These are phyloP conservation scores for Lindbergichthys nudifrons DNA, from an alignment of 2,797 vertebrate species.

Conservation along the genomic window DNA sequence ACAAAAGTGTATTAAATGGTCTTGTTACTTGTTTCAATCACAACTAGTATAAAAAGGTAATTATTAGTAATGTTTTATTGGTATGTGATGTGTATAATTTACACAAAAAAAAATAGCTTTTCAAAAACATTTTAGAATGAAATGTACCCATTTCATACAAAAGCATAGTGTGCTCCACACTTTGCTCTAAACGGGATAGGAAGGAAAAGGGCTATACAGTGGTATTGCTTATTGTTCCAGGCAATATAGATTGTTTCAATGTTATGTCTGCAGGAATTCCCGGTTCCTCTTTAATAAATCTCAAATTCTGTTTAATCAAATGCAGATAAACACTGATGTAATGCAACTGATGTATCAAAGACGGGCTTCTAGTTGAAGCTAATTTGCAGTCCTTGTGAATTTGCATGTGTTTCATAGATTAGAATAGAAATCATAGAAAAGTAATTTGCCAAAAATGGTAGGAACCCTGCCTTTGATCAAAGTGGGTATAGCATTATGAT, in stretches of 20 bases:
- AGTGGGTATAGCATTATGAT: too few relatives aligned
- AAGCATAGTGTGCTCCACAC: too few relatives aligned
- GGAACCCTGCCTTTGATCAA: too few relatives aligned
- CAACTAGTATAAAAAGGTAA: not conserved
- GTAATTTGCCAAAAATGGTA: too few relatives aligned
- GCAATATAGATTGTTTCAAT: not conserved
- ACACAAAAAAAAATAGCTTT: not conserved
- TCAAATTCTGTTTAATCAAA: not conserved
- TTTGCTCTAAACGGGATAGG: too few relatives aligned
- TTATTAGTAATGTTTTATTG: not conserved
- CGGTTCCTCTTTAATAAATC: not conserved
- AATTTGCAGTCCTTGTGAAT: not conserved
- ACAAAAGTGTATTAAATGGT: constrained; percentile 46
- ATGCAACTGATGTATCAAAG: not conserved
- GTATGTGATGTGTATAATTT: not conserved
- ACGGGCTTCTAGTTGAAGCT: not conserved
- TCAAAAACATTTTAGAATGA: too few relatives aligned
- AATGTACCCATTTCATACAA: too few relatives aligned
- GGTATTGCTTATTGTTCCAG: not conserved
- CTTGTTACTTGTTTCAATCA: constrained; percentile 14
- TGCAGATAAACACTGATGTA: not conserved
- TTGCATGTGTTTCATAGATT: not conserved
- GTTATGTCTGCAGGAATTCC: not conserved
- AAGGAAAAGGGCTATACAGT: not conserved
- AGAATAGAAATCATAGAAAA: too few relatives aligned